Evolutionary conservation across 1,140 invertebrate genomes (phyloP).

Genomic region (Gryon sp.): DNA sequence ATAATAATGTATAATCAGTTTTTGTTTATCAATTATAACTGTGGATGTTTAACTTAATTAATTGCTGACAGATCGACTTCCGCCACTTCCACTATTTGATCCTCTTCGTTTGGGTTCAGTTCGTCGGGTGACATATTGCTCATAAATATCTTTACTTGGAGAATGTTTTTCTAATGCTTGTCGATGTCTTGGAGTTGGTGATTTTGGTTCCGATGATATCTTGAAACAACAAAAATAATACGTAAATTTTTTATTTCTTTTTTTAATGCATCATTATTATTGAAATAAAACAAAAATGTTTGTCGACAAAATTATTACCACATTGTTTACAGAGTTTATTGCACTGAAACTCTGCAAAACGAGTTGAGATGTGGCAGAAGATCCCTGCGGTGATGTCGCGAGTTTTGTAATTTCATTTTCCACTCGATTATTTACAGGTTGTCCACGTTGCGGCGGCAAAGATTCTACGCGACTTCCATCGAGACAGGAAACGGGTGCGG

Average conservation of each 20-base stretch:
- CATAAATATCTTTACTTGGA: slow-evolving; percentile 69
- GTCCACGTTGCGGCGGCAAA: slow-evolving; percentile 44
- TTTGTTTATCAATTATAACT: not conserved
- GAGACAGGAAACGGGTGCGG: slow-evolving; percentile 48
- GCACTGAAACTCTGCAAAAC: slow-evolving; percentile 72
- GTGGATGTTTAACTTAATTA: slow-evolving; percentile 54
- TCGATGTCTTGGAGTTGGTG: slow-evolving; percentile 16
- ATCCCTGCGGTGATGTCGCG: slow-evolving; percentile 37
- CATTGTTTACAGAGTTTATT: slow-evolving; percentile 66
- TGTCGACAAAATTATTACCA: slow-evolving; percentile 2
- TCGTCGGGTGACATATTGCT: slow-evolving; percentile 58
- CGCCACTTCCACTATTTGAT: slow-evolving; percentile 68
- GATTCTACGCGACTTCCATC: slow-evolving; percentile 58
- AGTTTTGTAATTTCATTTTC: slow-evolving; percentile 60
- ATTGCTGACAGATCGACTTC: slow-evolving; percentile 73
- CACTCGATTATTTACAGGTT: slow-evolving; percentile 27
- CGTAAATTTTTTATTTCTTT: not conserved
- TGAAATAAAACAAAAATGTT: too few species aligned
- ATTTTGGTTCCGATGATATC: slow-evolving; percentile 32
- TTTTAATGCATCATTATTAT: too few species aligned
- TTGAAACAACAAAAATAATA: not conserved
- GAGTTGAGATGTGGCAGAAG: slow-evolving; percentile 66
- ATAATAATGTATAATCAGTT: not conserved
- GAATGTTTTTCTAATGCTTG: slow-evolving; percentile 65
- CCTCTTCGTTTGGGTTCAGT: slow-evolving; percentile 49